phyloP scores from a whole-genome alignment of 2,113 vertebrate species.

The Brienomyrus longianalis region DNA sequence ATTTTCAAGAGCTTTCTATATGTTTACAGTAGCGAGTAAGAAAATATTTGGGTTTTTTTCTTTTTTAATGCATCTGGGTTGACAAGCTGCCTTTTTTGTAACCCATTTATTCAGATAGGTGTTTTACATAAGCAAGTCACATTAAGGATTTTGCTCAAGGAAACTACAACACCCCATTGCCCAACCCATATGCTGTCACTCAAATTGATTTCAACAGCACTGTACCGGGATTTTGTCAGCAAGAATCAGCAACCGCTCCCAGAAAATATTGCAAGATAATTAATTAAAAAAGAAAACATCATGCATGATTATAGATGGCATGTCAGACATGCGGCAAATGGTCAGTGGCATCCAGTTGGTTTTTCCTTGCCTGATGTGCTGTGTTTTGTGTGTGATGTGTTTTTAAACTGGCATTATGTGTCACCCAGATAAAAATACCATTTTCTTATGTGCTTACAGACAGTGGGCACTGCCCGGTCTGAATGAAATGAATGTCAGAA shows the following conservation, averaged over 20 bases:
- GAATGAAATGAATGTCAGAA: background rate
- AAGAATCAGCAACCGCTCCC: background rate
- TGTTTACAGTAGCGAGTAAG: background rate
- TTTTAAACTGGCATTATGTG: background rate
- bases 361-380: background rate
- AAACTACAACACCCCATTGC: background rate
- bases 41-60: background rate
- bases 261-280: background rate
- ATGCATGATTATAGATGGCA: background rate
- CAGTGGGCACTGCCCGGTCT: background rate
- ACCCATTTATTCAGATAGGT: background rate
- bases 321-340: background rate
- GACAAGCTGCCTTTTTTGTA: background rate
- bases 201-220: background rate
- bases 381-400: background rate
- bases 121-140: background rate
- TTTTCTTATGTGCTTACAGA: background rate
- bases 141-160: background rate
- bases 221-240: background rate
- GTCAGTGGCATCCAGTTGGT: background rate
- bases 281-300: background rate
- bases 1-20: background rate
- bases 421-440: background rate
- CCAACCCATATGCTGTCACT: background rate
- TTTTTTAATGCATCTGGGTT: background rate